Conservation (phyloP, 2,113 vertebrate genomes). For the Labeo catla region DNA sequence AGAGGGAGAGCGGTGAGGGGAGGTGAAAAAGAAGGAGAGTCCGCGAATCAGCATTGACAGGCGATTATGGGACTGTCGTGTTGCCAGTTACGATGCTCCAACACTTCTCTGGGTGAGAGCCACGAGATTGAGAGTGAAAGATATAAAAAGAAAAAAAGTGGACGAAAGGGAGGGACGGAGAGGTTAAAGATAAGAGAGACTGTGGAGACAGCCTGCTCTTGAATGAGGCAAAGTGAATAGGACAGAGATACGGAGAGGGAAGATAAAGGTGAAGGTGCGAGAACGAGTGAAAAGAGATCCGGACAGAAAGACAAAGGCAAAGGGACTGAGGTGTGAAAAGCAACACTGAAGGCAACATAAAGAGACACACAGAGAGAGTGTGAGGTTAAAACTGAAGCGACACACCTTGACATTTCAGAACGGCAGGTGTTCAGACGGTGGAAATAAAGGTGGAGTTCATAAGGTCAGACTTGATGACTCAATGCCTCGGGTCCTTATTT, state of each 20-base stretch:
- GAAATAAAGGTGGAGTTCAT: slow-evolving; percentile 13
- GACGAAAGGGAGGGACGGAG: slow-evolving; percentile 26
- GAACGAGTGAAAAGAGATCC: background rate
- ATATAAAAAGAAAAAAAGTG: background rate
- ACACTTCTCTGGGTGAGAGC: slow-evolving; percentile 38
- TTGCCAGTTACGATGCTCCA: slow-evolving; percentile 56
- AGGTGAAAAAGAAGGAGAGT: slow-evolving; percentile 56
- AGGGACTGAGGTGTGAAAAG: slow-evolving; percentile 29
- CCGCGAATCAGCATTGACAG: slow-evolving; percentile 79
- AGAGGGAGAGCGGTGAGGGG: background rate
- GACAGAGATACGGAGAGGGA: slow-evolving; percentile 9
- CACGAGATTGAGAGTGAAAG: background rate
- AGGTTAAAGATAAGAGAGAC: slow-evolving; percentile 35
- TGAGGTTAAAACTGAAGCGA: background rate
- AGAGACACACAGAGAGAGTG: background rate
- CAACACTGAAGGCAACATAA: background rate
- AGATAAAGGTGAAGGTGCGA: background rate
- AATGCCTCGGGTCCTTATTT: background rate
- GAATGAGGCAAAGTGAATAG: slow-evolving; percentile 4
- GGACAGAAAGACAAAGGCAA: slow-evolving; percentile 12
- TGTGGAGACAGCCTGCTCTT: background rate
- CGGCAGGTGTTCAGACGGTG: slow-evolving; percentile 43
- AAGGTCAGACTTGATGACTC: slow-evolving; percentile 58
- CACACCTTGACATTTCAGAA: background rate
- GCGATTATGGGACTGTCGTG: slow-evolving; percentile 61